A percentile compares a stretch with the other conserved stretches of the same genome.
phyloP scores from a whole-genome alignment of 2,113 vertebrate species.

The Burhinus bistriatus region DNA sequence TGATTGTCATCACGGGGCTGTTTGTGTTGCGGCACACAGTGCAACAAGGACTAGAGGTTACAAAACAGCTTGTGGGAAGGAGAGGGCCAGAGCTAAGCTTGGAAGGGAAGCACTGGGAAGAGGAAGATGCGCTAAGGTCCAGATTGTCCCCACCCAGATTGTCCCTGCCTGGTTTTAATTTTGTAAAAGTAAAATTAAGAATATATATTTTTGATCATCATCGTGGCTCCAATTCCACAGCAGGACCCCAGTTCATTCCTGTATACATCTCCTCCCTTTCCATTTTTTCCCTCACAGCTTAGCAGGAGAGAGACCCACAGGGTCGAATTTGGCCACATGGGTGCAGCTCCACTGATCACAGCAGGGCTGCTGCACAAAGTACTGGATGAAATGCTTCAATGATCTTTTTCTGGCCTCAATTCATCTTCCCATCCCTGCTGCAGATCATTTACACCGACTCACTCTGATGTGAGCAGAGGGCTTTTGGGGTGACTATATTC shows the following conservation, averaged over 20 bases:
- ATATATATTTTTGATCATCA: background rate
- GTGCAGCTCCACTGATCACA: background rate
- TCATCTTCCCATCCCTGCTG: background rate
- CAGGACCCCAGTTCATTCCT: background rate
- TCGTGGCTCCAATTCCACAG: background rate
- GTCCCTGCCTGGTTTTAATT: background rate
- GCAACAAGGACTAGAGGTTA: background rate
- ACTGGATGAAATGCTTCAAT: background rate
- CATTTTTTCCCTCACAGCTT: background rate
- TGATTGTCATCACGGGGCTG: accelerated
- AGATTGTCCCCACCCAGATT: background rate
- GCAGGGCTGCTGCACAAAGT: background rate
- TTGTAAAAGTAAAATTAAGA: background rate
- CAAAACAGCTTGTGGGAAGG: background rate
- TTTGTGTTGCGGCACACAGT: background rate
- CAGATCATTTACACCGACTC: background rate
- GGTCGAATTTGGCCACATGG: background rate
- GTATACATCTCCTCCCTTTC: background rate
- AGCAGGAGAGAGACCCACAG: background rate
- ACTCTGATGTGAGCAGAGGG: background rate
- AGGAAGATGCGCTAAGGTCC: background rate
- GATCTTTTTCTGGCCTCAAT: background rate
- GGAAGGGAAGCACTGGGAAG: background rate
- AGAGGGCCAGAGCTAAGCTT: background rate
- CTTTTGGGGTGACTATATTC: background rate